Evolutionary conservation across 1,140 invertebrate species (phyloP).

Genomic region (Homalodisca vitripennis): DNA sequence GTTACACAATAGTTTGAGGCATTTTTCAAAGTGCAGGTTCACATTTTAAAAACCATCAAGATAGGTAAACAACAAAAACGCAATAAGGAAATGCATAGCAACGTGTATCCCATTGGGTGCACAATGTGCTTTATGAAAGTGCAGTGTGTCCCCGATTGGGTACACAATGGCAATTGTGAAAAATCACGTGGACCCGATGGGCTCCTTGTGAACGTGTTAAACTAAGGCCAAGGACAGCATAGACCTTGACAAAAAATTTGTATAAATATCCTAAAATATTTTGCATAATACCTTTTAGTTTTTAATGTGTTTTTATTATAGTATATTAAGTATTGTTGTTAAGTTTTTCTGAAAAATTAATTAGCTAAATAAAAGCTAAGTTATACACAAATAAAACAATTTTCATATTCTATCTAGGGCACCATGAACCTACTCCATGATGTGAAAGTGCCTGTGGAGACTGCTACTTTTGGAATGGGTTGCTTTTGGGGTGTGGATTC

Average conservation of each 20-base stretch:
- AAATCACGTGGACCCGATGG: too few species aligned
- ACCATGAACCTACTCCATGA: conserved; percentile 39
- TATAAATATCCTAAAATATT: not conserved
- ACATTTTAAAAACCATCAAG: too few species aligned
- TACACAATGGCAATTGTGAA: too few species aligned
- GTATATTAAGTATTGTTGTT: not conserved
- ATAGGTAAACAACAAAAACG: too few species aligned
- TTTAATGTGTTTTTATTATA: not conserved
- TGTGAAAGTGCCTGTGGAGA: conserved; percentile 46
- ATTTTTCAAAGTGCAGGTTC: too few species aligned
- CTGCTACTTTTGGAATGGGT: conserved; percentile 91
- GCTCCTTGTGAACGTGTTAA: too few species aligned
- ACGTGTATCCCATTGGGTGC: too few species aligned
- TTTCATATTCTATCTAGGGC: conserved; percentile 29
- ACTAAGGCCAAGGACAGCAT: too few species aligned
- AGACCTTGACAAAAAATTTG: not conserved
- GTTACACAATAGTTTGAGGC: too few species aligned
- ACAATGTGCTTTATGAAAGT: too few species aligned
- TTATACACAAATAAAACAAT: not conserved
- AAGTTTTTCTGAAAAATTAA: not conserved
- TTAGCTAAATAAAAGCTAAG: not conserved
- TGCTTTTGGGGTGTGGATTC: conserved; percentile 97
- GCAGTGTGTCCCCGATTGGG: too few species aligned
- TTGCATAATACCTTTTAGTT: not conserved
- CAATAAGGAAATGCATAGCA: too few species aligned